Evolutionary conservation across 2,113 vertebrate species (phyloP).

Genomic region (Desmodus rotundus): DNA sequence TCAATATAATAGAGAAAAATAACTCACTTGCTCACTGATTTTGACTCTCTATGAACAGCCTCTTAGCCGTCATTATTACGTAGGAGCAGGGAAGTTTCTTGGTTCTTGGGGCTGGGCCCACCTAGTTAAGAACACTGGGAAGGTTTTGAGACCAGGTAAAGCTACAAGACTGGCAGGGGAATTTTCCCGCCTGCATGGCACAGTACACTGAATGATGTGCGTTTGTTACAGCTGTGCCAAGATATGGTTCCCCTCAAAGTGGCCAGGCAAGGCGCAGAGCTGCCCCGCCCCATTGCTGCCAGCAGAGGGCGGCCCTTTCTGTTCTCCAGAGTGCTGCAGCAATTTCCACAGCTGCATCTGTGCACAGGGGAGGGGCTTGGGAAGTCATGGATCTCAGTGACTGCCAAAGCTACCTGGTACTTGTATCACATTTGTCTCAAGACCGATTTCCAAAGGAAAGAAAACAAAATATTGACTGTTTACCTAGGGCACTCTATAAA

Average conservation of each 20-base stretch:
- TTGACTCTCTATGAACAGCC: neutral
- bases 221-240: neutral
- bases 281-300: fast-evolving
- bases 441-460: neutral
- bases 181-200: neutral
- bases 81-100: neutral
- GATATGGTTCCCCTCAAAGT: neutral
- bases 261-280: neutral
- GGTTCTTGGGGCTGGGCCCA: neutral
- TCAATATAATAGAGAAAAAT: neutral
- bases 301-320: neutral
- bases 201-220: neutral
- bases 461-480: neutral
- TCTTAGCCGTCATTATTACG: neutral
- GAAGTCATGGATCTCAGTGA: neutral
- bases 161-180: neutral
- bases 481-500: neutral
- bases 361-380: neutral
- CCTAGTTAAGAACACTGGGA: neutral
- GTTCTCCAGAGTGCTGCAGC: neutral
- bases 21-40: neutral
- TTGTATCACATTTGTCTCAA: neutral
- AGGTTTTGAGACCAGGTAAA: neutral
- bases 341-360: no score
- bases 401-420: neutral